A percentile compares a stretch with the other conserved stretches of the same genome.
phyloP scores from a whole-genome alignment of 2,888 invertebrate genomes.

The Drosophila lacicola region DNA sequence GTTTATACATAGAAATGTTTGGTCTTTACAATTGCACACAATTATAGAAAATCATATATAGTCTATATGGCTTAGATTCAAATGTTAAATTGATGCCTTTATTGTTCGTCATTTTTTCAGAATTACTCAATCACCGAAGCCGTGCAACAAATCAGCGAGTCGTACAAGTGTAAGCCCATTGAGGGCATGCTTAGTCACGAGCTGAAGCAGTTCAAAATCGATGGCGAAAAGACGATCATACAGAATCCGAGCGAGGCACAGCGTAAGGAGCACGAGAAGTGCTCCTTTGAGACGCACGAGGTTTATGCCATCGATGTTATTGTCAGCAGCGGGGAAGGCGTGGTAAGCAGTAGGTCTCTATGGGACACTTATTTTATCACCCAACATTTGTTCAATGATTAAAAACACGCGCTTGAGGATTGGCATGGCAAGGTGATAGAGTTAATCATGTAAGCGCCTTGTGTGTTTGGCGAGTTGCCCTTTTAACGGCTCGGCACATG shows the following conservation, averaged over 20 bases:
- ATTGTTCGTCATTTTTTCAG: conserved; percentile 83
- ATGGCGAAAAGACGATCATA: conserved; percentile 98
- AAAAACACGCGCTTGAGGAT: conserved; percentile 83
- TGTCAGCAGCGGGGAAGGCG: conserved; percentile 97
- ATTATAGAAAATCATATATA: neutral
- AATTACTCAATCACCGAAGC: conserved; percentile 96
- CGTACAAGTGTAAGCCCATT: conserved; percentile 98
- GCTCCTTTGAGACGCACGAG: conserved; percentile 97
- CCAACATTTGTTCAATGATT: conserved; percentile 82
- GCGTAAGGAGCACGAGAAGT: conserved; percentile 98
- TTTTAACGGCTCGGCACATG: conserved; percentile 35
- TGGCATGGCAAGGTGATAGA: conserved; percentile 53
- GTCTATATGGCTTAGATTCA: neutral
- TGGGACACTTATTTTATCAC: neutral
- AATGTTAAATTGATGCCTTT: neutral
- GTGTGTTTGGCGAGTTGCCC: conserved; percentile 39
- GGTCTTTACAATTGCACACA: conserved; percentile 68
- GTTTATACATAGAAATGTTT: conserved; percentile 60
- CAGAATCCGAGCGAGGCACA: conserved; percentile 99
- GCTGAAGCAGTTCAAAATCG: conserved; percentile 97
- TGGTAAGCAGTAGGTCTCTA: conserved; percentile 87
- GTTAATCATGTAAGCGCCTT: conserved; percentile 45
- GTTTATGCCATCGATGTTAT: conserved; percentile 99
- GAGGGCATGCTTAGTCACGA: conserved; percentile 98
- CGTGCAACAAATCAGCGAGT: conserved; percentile 96